Evolutionary conservation across 2,888 invertebrate genomes (phyloP), one percentile per base, ranked within the genome.

Genomic region (Drosophila nr. perissopoda): DNA sequence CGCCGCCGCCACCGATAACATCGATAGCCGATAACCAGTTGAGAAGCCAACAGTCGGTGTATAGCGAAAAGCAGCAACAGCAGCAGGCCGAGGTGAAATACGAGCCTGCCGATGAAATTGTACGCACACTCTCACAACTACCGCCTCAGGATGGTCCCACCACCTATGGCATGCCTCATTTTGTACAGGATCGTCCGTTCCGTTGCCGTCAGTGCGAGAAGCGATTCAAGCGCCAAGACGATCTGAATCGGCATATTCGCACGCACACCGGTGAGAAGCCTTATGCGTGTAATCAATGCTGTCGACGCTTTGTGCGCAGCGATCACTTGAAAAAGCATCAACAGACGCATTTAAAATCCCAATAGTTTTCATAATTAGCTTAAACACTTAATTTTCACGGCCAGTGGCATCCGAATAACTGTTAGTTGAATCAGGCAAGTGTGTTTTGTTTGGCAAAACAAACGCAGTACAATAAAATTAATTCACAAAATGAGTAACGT

Each of bases 251-350:
- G 4, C 92, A 92, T 62, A 82, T 85, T 73, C 86, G 92, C 38
- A 92, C 92, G 45, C 92, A 92, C 65, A 88, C 83, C 1, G 92
- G 92, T 1, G 92, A 92, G 61, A 92, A 92, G 58, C 92, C 92
- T 4, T 92, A 83, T 52, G 82, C 80, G 29, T 92, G 92, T 53
- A 79, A 70, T 11, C 82, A 89, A 54, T 92, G 92, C 66, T 83
- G 85, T 36, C 90, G 91, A 31, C 85, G 91, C 16, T 92, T 92
- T 61, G 86, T 91, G 52, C 87, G 92, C 40, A 91, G 91, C 68
- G 92, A 92, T 74, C 92, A 92, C 60, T 82, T 92, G 18, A 92
- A 92, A 61, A 92, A 92, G 49, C 92, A 92, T 66, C 76, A 92
- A 52, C 91, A 91, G 73, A 91, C 91, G 60, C 92, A 92, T 80